Conservation (phyloP, 2,888 invertebrate genomes). For the Eristalis tenax region DNA sequence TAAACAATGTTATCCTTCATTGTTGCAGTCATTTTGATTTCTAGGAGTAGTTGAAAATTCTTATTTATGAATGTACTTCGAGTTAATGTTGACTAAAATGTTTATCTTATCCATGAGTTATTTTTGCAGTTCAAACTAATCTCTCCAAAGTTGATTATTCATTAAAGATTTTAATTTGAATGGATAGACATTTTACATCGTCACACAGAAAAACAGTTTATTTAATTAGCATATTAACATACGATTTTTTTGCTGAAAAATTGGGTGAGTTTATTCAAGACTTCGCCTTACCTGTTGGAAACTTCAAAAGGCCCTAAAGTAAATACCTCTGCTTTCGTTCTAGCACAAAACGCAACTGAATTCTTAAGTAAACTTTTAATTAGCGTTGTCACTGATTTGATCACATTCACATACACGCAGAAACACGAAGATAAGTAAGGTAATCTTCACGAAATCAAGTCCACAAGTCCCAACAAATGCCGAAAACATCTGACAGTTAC, state of each 20-base stretch:
- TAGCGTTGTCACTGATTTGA: not conserved
- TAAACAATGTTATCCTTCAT: conserved; percentile 79
- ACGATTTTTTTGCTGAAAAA: not conserved
- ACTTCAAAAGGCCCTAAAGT: not conserved
- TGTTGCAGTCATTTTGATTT: conserved; percentile 74
- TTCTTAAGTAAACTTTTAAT: not conserved
- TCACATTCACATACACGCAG: not conserved
- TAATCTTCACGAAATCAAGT: not conserved
- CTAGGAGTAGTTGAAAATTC: not conserved
- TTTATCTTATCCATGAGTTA: not conserved
- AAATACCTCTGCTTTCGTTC: not conserved
- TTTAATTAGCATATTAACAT: not conserved
- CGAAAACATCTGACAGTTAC: conserved; percentile 4
- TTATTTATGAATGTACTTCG: not conserved
- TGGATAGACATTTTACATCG: not conserved
- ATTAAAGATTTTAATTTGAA: not conserved
- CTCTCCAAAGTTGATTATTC: not conserved
- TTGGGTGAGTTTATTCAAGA: not conserved
- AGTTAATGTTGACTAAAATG: not conserved
- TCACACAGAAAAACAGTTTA: not conserved
- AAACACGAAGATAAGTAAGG: not conserved
- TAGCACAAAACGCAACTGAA: conserved; percentile 10
- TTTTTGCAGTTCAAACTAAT: not conserved
- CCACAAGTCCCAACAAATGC: not conserved
- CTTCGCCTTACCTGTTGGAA: not conserved